These are phyloP conservation scores for Frankliniella intonsa DNA, from an alignment of 2,888 invertebrate genomes.

Conservation along the genomic window DNA sequence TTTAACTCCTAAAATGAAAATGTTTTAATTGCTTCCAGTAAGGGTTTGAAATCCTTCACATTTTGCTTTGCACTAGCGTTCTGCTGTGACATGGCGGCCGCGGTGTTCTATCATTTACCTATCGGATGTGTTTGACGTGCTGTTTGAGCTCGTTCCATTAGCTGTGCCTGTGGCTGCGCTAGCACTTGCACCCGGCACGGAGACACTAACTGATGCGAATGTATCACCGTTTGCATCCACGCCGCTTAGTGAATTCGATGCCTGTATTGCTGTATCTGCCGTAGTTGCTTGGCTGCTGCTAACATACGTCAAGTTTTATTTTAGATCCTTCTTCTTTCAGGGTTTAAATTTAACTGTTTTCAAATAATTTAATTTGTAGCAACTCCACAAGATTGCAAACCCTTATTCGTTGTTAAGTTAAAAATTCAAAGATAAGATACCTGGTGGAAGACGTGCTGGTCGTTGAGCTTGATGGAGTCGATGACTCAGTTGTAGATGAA, in stretches of 20 bases:
- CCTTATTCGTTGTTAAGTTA: neutral
- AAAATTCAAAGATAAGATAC: neutral
- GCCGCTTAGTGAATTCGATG: neutral
- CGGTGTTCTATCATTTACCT: neutral
- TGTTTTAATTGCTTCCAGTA: too few relatives aligned
- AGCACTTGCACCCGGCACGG: neutral
- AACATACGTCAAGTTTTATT: neutral
- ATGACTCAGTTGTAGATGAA: neutral
- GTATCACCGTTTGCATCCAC: neutral
- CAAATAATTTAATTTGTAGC: neutral
- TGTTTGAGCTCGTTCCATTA: neutral
- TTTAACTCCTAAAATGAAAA: too few relatives aligned
- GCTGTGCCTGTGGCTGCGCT: neutral
- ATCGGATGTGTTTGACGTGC: neutral
- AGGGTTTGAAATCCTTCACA: too few relatives aligned
- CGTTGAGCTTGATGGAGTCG: neutral
- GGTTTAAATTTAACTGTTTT: neutral
- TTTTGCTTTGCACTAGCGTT: too few relatives aligned
- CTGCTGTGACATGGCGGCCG: neutral
- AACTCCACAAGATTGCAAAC: neutral
- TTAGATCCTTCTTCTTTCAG: too few relatives aligned
- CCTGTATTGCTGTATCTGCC: neutral
- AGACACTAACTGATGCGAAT: neutral
- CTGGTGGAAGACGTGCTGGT: neutral
- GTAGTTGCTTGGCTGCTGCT: neutral